phyloP scores from a whole-genome alignment of 2,113 vertebrate genomes.

The Perca fluviatilis region DNA sequence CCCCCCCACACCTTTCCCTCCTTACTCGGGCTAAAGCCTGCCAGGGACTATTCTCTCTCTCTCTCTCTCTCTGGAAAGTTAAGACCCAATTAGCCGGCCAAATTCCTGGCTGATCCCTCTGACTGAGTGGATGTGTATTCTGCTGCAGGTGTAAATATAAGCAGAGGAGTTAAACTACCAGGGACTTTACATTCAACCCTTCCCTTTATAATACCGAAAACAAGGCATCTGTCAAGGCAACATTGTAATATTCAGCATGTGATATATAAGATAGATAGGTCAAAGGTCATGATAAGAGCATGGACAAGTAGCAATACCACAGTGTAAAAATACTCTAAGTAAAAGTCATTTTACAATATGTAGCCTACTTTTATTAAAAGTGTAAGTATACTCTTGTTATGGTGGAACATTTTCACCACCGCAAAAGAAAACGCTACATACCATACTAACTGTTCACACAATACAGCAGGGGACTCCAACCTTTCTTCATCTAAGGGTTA shows the following conservation, averaged over 20 bases:
- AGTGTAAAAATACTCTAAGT: background rate
- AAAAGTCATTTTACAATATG: background rate
- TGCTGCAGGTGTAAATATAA: conserved; percentile 78
- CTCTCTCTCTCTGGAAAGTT: conserved; percentile 83
- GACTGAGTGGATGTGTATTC: conserved; percentile 81
- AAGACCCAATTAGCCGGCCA: conserved; percentile 93
- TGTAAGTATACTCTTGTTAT: too few relatives aligned
- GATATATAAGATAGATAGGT: background rate
- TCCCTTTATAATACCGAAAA: background rate
- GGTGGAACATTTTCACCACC: too few relatives aligned
- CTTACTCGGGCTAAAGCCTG: conserved; percentile 84
- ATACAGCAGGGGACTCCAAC: too few relatives aligned
- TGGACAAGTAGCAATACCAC: background rate
- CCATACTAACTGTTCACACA: too few relatives aligned
- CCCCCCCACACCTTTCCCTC: conserved; percentile 60
- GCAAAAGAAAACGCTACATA: too few relatives aligned
- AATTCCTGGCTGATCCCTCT: conserved; percentile 89
- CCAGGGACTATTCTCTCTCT: conserved; percentile 85
- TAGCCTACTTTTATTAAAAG: background rate
- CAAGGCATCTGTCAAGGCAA: background rate
- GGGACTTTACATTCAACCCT: background rate
- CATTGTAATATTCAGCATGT: background rate
- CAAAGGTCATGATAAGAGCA: background rate
- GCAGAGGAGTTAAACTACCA: conserved; percentile 46
- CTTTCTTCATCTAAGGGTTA: too few relatives aligned